These are phyloP conservation scores for Drosophila longiperda DNA, from an alignment of 2,888 invertebrate genomes.

Conservation along the genomic window DNA sequence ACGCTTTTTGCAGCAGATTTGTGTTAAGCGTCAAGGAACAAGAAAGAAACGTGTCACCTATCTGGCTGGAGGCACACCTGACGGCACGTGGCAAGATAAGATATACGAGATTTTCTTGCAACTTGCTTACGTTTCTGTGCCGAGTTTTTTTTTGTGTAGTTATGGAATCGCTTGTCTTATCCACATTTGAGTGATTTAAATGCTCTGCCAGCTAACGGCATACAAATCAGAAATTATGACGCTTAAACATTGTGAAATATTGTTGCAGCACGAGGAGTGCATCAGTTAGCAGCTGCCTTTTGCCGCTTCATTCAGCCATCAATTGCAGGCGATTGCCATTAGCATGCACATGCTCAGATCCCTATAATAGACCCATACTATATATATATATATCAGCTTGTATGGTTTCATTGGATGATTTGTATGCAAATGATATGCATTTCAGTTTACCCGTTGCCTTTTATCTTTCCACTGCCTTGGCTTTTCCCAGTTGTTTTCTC, in stretches of 20 bases:
- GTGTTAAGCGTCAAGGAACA: conserved; percentile 36
- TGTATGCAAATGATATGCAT: conserved; percentile 59
- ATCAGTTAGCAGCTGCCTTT: conserved; percentile 7
- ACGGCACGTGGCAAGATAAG: conserved; percentile 44
- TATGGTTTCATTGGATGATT: conserved; percentile 47
- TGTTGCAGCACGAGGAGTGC: conserved; percentile 28
- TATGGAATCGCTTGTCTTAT: conserved; percentile 7
- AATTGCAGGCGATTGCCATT: conserved; percentile 25
- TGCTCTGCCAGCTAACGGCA: conserved; percentile 43
- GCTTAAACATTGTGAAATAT: conserved; percentile 61
- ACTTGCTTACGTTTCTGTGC: conserved; percentile 4
- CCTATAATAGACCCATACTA: not conserved
- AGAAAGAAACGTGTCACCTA: conserved; percentile 31
- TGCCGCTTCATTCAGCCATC: conserved; percentile 12
- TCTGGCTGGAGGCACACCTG: conserved; percentile 38
- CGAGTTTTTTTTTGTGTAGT: conserved; percentile 1
- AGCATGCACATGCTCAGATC: not conserved
- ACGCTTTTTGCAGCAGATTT: conserved; percentile 60
- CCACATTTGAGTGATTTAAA: conserved; percentile 64
- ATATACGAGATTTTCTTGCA: conserved; percentile 24
- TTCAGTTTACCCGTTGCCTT: conserved; percentile 21
- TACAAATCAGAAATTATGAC: conserved; percentile 61
- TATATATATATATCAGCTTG: conserved; percentile 23
- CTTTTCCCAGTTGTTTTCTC: conserved; percentile 25
- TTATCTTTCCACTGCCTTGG: conserved; percentile 7